Evolutionary conservation across 2,113 vertebrate genomes (phyloP).

Genomic region (Petromus typicus): DNA sequence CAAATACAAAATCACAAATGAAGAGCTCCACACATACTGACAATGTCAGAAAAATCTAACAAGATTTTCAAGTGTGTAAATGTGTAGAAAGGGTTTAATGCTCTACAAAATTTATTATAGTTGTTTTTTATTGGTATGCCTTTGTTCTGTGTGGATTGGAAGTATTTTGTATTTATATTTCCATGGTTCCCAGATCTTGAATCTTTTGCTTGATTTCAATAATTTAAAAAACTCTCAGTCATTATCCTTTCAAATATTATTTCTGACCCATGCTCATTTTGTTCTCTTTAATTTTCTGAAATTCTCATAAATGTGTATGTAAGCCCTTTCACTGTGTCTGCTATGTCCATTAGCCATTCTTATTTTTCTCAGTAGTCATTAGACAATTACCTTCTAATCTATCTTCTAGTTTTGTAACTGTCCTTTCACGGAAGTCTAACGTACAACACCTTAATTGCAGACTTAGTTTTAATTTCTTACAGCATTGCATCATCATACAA

Average conservation of each 20-base stretch:
- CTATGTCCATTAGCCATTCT: neutral
- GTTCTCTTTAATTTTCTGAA: neutral
- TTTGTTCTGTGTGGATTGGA: neutral
- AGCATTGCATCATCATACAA: neutral
- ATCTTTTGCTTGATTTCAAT: conserved; percentile 22
- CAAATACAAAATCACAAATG: conserved; percentile 19
- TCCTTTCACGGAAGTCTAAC: conserved; percentile 39
- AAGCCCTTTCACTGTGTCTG: neutral
- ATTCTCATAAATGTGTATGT: neutral
- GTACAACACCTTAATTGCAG: neutral
- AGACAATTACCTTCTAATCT: neutral
- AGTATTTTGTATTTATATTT: neutral
- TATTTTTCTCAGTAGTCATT: conserved; percentile 8
- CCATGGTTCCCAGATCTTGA: neutral
- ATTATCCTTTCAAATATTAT: conserved; percentile 40
- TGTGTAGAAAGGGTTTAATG: neutral
- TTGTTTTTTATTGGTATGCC: neutral
- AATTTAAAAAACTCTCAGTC: neutral
- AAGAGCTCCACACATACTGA: neutral
- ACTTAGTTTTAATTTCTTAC: conserved; percentile 30
- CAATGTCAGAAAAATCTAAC: neutral
- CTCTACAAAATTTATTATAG: neutral
- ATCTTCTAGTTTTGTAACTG: conserved; percentile 35
- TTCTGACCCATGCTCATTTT: neutral
- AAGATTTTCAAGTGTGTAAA: neutral